phyloP scores from a whole-genome alignment of 2,888 invertebrate genomes.

The Drosophila trichaetosa region DNA sequence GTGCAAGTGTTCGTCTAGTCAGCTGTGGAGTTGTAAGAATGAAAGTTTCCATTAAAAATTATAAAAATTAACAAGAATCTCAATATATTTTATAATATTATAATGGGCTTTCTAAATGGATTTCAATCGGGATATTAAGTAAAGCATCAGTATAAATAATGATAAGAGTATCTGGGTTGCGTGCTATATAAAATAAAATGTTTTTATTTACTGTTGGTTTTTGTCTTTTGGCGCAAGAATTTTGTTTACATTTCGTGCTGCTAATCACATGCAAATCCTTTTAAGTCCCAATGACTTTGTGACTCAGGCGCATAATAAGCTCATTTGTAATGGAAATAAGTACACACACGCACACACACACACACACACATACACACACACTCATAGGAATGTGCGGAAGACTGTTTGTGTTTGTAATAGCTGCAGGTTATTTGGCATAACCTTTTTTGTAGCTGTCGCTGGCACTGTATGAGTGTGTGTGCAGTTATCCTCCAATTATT shows the following conservation, averaged over 20 bases:
- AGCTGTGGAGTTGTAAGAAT: neutral
- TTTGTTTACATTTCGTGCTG: conserved; percentile 76
- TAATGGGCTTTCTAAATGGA: neutral
- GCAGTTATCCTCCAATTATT: conserved; percentile 59
- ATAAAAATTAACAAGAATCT: neutral
- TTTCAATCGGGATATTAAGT: neutral
- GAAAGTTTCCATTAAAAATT: neutral
- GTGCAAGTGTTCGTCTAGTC: neutral
- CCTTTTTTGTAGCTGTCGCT: conserved; percentile 64
- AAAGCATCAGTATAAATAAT: neutral
- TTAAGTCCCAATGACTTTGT: conserved; percentile 81
- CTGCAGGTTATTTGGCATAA: conserved; percentile 78
- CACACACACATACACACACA: conserved; percentile 17
- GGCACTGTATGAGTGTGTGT: conserved; percentile 34
- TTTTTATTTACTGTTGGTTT: conserved; percentile 40
- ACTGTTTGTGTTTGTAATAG: conserved; percentile 69
- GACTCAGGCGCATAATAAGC: conserved; percentile 79
- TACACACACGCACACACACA: conserved; percentile 37
- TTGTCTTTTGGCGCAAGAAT: conserved; percentile 67
- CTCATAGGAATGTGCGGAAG: conserved; percentile 12
- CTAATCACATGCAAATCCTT: conserved; percentile 81
- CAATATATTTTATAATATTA: neutral
- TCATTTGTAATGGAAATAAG: conserved; percentile 77
- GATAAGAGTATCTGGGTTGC: conserved; percentile 23
- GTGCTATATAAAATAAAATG: neutral